Evolutionary conservation across 2,113 vertebrate genomes (phyloP).

Genomic region (Orthonyx spaldingii): DNA sequence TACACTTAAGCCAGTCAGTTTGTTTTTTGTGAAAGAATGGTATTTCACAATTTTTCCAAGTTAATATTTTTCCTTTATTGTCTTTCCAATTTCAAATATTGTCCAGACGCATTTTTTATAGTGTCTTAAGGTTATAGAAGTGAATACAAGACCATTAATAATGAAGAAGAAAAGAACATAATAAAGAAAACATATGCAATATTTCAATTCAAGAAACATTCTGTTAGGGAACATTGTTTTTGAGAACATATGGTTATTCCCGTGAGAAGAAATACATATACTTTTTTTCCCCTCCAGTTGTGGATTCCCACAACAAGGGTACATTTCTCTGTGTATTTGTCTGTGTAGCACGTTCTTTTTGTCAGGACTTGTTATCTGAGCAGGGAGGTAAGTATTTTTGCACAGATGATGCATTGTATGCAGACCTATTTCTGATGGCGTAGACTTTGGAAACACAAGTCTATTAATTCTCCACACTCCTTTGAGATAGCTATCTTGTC

Average conservation of each 20-base stretch:
- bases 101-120: slow-evolving; percentile 62
- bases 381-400: slow-evolving; percentile 7
- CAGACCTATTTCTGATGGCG: slow-evolving; percentile 21
- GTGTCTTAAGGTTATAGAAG: slow-evolving; percentile 57
- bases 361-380: slow-evolving; percentile 10
- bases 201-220: slow-evolving; percentile 31
- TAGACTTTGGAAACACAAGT: slow-evolving; percentile 21
- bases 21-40: slow-evolving; percentile 63
- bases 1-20: slow-evolving; percentile 64
- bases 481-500: slow-evolving; percentile 55
- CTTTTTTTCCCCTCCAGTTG: background rate
- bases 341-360: background rate
- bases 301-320: slow-evolving; percentile 1
- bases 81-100: slow-evolving; percentile 68
- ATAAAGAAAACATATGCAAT: slow-evolving; percentile 55
- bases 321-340: background rate
- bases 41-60: slow-evolving; percentile 69
- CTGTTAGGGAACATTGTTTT: slow-evolving; percentile 12
- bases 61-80: slow-evolving; percentile 67
- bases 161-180: slow-evolving; percentile 48
- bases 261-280: slow-evolving; percentile 18
- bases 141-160: slow-evolving; percentile 61
- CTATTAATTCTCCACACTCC: slow-evolving; percentile 37
- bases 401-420: background rate
- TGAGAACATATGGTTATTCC: slow-evolving; percentile 41